Base-by-base conservation (phyloP, 2,113 vertebrate species). In the Caranx melampygus region DNA sequence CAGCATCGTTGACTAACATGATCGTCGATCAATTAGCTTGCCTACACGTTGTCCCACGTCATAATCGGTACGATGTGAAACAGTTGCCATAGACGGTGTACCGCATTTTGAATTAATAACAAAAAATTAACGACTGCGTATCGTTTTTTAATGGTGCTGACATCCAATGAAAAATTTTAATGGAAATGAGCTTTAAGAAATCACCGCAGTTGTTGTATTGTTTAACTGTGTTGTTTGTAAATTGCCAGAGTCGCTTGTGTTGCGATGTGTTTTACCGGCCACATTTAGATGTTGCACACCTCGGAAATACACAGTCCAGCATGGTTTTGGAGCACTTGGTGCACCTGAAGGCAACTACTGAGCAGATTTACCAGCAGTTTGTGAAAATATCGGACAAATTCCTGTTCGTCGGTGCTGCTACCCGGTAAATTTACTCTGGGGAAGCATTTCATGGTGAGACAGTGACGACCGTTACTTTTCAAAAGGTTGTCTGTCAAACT, bases 241-340 rank as follows among this genome's bases (percentile, higher is more conserved):
- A 5, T 3, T 42, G 20, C 1, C 0, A 8, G 33, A 45, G 31
- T 1, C 6, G 3, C 10, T 3, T 14, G 2, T 9, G 26, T 37
- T 12, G 7, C 3, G 4, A 15, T 0, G 31, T 51, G 1, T 8
- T 35, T 0, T 3, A 6, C 15, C 89, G 86, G 82, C 84, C 75
- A 31, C 0, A 72, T 86, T 83, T 84, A 3, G 1, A 3, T 40
- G 89, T 34, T 78, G 55, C 79, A 85, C 83, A 33, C 1, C 0
- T 0, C 61, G 54, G 82, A 87, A 81, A 58, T 72, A 83, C 40
- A 82, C 74, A 74, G 3, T 47, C 20, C 89, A 79, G 87, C 93
- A 84, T 93, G 92, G 90, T 35, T 76, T 49, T 21, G 1, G 40
- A 42, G 40, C 40, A 9, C 10, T 10, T 42, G 49, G 31, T 47